Evolutionary conservation across 1,140 invertebrate genomes (phyloP), one percentile per base, ranked within the genome.

Genomic region (Aphelinus certus): DNA sequence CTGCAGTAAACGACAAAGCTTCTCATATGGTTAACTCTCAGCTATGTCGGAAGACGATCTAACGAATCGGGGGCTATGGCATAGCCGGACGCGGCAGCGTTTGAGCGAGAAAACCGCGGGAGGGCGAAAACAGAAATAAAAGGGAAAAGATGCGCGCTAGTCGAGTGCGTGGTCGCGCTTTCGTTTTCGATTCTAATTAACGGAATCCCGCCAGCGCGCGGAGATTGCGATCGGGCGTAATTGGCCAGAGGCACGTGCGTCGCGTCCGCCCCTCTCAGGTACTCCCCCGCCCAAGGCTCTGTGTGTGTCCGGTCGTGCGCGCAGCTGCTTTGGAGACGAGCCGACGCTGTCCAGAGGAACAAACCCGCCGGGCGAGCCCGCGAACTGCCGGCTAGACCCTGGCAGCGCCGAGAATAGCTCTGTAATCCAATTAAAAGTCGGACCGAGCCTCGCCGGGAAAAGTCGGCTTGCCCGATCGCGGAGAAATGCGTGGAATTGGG

Each of bases 401-500:
- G 26, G 26, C 26, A 0, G 26, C 26, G 26, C 6, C 45, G 75
- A 76, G 71, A 75, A 75, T 76, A 66, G 70, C 65, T 76, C 71
- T 67, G 73, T 74, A 74, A 77, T 75, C 72, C 73, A 75, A 71
- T 77, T 75, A 77, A 77, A 77, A 75, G 62, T 75, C 61, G 9
- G 74, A 53, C 53, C 60, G 67, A 26, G 26, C 26, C 45, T 70
- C 67, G 53, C 49, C 64, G 7, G 56, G 45, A 63, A 70, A 75
- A 70, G 61, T 75, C 67, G 68, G 68, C 71, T 70, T 56, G 48
- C 47, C 47, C 53, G 63, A 68, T 48, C 62, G 55, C 62, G 49
- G 42, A 60, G 42, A 64, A 75, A 62, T 67, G 65, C 53, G 57
- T 53, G 64, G 56, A 55, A 66, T 66, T 55, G 49, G 51, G 64